Evolutionary conservation across 1,140 invertebrate genomes (phyloP), one percentile per base, ranked within the genome.

Genomic region (Zaprionus camerounensis): DNA sequence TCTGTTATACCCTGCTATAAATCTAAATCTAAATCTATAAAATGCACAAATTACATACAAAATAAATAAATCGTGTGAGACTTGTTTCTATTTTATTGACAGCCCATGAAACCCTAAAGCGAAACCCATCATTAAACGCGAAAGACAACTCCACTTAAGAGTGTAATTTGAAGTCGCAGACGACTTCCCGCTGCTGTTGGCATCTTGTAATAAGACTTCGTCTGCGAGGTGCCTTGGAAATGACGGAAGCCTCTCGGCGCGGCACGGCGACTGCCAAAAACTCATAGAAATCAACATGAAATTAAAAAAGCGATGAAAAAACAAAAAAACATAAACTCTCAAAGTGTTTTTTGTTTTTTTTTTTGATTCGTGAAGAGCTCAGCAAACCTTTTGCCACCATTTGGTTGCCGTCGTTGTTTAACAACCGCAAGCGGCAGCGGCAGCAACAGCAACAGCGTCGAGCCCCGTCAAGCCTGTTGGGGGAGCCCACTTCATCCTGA

Each of bases 381-480:
- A 57, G 55, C 73, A 83, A 74, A 87, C 36, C 76, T 74, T 63
- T 79, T 78, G 69, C 61, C 65, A 51, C 65, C 59, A 75, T 72
- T 73, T 58, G 69, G 55, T 70, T 69, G 57, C 75, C 70, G 77
- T 71, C 56, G 82, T 86, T 77, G 73, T 71, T 73, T 15, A 62
- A 72, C 69, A 65, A 65, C 55, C 68, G 59, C 58, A 57, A 72
- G 70, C 63, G 15, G 44, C 70, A 26, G 31, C 31, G 15, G 44
- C 70, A 26, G 20, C 31, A 34, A 0, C 28, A 31, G 28, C 28
- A 11, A 9, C 28, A 31, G 28, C 28, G 28, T 31, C 26, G 26
- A 71, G 76, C 69, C 76, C 86, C 85, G 81, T 84, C 85, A 85
- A 91, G 82, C 76, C 86, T 84, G 79, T 80, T 90, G 75, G 51